Percentiles rank a stretch among this genome's conserved stretches.
Conservation (phyloP, 2,888 invertebrate species). For the Pachycephus smyrnensis region DNA sequence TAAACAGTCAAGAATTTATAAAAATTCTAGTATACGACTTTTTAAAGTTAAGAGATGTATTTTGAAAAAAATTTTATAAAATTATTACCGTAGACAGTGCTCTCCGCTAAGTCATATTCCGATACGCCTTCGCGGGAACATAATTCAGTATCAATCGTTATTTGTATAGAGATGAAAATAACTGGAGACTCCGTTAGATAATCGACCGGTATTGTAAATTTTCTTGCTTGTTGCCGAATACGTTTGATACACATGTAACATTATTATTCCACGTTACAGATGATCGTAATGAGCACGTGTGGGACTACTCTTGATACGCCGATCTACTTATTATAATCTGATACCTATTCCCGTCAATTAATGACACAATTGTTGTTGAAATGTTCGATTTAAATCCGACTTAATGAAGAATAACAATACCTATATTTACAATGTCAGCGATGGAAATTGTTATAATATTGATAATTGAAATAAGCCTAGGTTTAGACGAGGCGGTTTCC, state of each 20-base stretch:
- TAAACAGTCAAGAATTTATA: neutral
- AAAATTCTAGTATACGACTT: neutral
- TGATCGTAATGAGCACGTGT: too few relatives aligned
- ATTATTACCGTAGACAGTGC: neutral
- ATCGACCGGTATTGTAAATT: too few relatives aligned
- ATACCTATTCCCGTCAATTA: too few relatives aligned
- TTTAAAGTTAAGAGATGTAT: neutral
- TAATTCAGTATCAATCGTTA: too few relatives aligned
- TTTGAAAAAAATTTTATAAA: neutral
- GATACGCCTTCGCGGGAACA: neutral
- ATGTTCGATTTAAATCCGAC: too few relatives aligned
- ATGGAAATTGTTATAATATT: neutral
- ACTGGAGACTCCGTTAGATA: too few relatives aligned
- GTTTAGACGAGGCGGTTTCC: too few relatives aligned
- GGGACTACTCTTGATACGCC: too few relatives aligned
- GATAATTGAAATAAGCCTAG: neutral
- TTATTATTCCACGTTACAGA: too few relatives aligned
- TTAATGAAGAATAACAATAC: neutral
- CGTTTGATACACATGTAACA: too few relatives aligned
- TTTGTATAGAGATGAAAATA: neutral
- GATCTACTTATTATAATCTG: too few relatives aligned
- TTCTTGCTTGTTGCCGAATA: neutral
- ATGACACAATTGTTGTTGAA: too few relatives aligned
- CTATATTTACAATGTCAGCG: neutral
- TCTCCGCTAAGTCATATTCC: neutral